These are phyloP conservation scores for Tapirus indicus DNA, from an alignment of 2,797 vertebrate species.

Conservation along the genomic window DNA sequence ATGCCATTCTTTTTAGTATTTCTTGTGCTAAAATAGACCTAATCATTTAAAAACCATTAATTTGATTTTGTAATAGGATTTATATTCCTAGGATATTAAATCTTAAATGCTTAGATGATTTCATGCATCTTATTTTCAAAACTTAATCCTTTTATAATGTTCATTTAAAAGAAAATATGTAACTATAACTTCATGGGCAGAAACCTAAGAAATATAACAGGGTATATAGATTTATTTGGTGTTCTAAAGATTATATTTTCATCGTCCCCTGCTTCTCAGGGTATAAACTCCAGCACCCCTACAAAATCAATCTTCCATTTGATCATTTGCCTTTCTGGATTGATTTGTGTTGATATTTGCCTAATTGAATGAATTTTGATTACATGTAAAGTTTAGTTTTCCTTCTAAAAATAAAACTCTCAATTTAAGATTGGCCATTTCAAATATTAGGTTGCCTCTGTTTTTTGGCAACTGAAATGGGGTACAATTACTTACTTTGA, in stretches of 20 bases:
- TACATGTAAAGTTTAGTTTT: neutral
- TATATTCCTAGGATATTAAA: neutral
- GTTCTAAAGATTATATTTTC: neutral
- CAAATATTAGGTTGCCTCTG: neutral
- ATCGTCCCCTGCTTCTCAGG: neutral
- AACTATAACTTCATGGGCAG: neutral
- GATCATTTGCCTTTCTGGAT: neutral
- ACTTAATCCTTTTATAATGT: neutral
- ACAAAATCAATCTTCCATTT: neutral
- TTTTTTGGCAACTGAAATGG: neutral
- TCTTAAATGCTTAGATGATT: neutral
- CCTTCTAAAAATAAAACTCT: neutral
- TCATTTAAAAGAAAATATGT: neutral
- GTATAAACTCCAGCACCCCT: neutral
- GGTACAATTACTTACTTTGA: neutral
- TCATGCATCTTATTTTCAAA: neutral
- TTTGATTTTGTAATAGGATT: neutral
- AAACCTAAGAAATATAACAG: neutral
- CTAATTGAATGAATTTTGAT: neutral
- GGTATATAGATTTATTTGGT: neutral
- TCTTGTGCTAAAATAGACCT: neutral
- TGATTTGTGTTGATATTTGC: neutral
- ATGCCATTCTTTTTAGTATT: neutral
- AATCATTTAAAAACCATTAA: neutral
- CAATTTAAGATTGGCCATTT: neutral